These are phyloP conservation scores for cattle (Bos taurus) DNA, from an alignment of 2,113 vertebrate species.

Conservation along the genomic window ARS-UCD2.0 NC_037332.1:90905501-90906000, in stretches of 20 bases:
- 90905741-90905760: conserved; percentile 23
- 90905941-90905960: conserved; percentile 53
- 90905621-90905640: not conserved
- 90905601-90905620: not conserved
- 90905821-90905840: conserved; percentile 62
- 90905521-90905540: not conserved
- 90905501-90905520: not conserved
- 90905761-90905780: conserved; percentile 35
- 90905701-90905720: not conserved
- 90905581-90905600: not conserved
- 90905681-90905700: not conserved
- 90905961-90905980: conserved; percentile 61
- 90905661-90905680: not conserved
- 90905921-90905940: conserved; percentile 59
- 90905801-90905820: conserved; percentile 30
- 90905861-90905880: conserved; percentile 42
- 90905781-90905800: not conserved
- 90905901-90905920: not conserved
- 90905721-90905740: not conserved
- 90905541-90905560: not conserved
- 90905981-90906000: conserved; percentile 2
- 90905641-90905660: not conserved
- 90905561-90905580: not conserved
- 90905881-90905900: conserved; percentile 49
- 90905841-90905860: not conserved